phyloP scores from a whole-genome alignment of 2,113 vertebrate genomes.

The Salvator merianae region DNA sequence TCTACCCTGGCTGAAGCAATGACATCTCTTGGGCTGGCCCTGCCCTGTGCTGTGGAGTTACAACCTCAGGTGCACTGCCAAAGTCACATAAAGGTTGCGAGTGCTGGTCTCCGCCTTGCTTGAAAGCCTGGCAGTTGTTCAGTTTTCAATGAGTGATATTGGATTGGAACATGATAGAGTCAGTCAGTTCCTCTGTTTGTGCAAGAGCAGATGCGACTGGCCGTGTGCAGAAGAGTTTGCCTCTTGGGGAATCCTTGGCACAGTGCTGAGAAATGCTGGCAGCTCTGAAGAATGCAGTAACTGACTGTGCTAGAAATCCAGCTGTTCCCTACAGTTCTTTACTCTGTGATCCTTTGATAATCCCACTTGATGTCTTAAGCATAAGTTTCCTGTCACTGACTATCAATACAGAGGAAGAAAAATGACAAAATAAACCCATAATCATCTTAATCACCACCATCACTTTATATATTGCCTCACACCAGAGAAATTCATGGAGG shows the following conservation, averaged over 20 bases:
- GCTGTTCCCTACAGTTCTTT: not conserved
- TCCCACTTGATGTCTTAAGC: no score
- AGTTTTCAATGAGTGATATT: constrained; percentile 66
- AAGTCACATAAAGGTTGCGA: constrained; percentile 64
- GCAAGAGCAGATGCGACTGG: constrained; percentile 31
- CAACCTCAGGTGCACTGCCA: constrained; percentile 10
- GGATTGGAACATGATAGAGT: constrained; percentile 47
- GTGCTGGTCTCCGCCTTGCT: constrained; percentile 51
- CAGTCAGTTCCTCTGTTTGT: constrained; percentile 54
- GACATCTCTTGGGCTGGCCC: no score
- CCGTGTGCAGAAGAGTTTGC: constrained; percentile 19
- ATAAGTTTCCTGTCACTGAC: no score
- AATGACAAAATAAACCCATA: no score
- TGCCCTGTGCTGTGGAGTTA: not conserved
- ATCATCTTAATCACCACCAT: no score
- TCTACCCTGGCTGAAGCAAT: no score
- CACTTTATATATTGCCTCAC: no score
- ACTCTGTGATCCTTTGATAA: constrained; percentile 1
- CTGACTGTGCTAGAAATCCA: constrained; percentile 7
- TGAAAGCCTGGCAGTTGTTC: constrained; percentile 58
- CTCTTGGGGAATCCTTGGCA: constrained; percentile 18
- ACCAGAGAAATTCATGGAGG: no score
- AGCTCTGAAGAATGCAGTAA: not conserved
- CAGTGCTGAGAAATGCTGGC: constrained; percentile 39
- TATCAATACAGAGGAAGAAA: no score